phyloP scores from a whole-genome alignment of 2,888 invertebrate genomes.

The Automeris io region DNA sequence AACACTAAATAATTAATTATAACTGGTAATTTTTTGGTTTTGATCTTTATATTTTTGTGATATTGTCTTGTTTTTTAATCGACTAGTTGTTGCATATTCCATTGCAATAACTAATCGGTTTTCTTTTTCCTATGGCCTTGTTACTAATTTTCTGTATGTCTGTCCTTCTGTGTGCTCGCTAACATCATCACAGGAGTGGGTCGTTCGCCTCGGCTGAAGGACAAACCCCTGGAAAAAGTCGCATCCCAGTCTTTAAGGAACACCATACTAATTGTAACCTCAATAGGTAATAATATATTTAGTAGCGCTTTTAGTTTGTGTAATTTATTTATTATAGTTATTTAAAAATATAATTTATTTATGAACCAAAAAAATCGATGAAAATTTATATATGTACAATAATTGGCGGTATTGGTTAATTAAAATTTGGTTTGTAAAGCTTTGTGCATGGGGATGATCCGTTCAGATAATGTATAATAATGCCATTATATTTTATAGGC shows the following conservation, averaged over 20 bases:
- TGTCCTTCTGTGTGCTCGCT: slow-evolving; percentile 54
- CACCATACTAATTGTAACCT: slow-evolving; percentile 69
- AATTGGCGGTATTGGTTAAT: background rate
- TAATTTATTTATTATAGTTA: background rate
- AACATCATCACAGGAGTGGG: slow-evolving; percentile 69
- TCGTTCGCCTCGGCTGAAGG: slow-evolving; percentile 71
- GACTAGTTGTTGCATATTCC: background rate
- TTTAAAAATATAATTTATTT: background rate
- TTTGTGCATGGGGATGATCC: slow-evolving; percentile 20
- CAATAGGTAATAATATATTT: slow-evolving; percentile 57
- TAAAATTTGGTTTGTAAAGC: slow-evolving; percentile 13
- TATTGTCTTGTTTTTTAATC: background rate
- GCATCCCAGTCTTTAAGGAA: slow-evolving; percentile 71
- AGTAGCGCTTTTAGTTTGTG: slow-evolving; percentile 15
- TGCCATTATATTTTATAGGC: slow-evolving; percentile 78
- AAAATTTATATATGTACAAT: background rate
- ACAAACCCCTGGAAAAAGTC: slow-evolving; percentile 70
- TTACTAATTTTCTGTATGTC: slow-evolving; percentile 62
- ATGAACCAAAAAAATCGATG: background rate
- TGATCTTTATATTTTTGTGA: background rate
- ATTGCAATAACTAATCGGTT: slow-evolving; percentile 39
- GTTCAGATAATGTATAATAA: too few relatives aligned
- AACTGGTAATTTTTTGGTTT: background rate
- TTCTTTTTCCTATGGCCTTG: slow-evolving; percentile 40
- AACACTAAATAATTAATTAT: background rate